Conservation (phyloP, 2,888 invertebrate species). For the Pomacea canaliculata region DNA sequence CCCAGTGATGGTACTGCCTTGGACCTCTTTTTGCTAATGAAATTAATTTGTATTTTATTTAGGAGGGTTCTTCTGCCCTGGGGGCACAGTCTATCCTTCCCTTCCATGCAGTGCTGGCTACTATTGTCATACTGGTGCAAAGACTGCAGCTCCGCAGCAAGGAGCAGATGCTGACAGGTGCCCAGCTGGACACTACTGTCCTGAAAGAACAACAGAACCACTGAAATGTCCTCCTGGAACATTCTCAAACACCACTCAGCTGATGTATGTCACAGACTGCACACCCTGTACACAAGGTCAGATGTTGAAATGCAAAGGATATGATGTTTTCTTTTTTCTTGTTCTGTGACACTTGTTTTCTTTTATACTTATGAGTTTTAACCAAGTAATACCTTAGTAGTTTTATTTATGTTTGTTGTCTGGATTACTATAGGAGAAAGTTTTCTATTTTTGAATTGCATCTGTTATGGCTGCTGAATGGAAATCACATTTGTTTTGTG, state of each 20-base stretch:
- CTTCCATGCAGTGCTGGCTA: conserved; percentile 57
- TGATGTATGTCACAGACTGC: conserved; percentile 60
- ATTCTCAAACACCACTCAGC: conserved; percentile 59
- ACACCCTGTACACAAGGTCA: conserved; percentile 56
- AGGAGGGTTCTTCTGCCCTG: conserved; percentile 62
- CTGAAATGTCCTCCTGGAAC: conserved; percentile 57
- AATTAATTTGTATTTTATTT: not conserved
- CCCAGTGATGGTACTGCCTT: too few relatives aligned
- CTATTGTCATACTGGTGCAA: conserved; percentile 57
- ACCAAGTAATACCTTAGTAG: not conserved
- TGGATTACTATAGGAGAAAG: too few relatives aligned
- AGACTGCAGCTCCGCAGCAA: conserved; percentile 58
- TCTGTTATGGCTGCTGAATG: too few relatives aligned
- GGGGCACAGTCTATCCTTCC: conserved; percentile 56
- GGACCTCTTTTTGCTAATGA: too few relatives aligned
- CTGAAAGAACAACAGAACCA: conserved; percentile 58
- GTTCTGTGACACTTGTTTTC: conserved; percentile 7
- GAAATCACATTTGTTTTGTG: not conserved
- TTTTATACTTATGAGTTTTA: not conserved
- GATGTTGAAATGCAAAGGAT: not conserved
- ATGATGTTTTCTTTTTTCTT: not conserved
- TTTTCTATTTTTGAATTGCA: too few relatives aligned
- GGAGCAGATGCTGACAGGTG: conserved; percentile 58
- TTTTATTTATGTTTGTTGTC: too few relatives aligned
- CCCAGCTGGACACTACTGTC: conserved; percentile 66